Conservation (phyloP, 1,140 invertebrate genomes). For the Caenorhabditis briggsae region DNA sequence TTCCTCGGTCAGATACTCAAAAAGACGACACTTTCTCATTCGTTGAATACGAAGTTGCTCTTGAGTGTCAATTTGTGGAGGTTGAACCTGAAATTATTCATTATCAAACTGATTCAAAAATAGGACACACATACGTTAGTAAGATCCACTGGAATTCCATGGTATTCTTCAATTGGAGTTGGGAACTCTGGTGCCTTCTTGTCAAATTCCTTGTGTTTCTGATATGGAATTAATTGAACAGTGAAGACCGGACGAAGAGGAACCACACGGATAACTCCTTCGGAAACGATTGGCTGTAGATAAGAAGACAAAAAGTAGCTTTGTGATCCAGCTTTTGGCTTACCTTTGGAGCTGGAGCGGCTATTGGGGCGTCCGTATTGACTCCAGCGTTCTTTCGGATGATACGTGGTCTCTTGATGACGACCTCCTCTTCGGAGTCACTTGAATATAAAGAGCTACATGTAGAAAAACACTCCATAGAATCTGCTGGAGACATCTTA, state of each 20-base stretch:
- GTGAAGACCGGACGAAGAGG: neutral
- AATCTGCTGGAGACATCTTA: neutral
- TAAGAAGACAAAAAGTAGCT: too few species aligned
- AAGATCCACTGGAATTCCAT: neutral
- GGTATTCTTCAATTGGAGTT: neutral
- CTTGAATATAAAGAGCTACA: neutral
- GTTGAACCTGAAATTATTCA: neutral
- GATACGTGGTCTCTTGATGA: neutral
- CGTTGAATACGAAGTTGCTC: neutral
- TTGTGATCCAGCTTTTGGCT: too few species aligned
- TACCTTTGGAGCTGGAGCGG: too few species aligned
- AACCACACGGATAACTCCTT: neutral
- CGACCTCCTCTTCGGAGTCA: neutral
- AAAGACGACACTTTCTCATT: neutral
- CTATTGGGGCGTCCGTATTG: too few species aligned
- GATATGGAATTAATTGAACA: neutral
- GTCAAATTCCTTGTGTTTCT: neutral
- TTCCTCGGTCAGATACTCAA: neutral
- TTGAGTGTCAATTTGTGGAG: neutral
- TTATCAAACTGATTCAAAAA: neutral
- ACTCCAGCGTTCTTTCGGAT: neutral
- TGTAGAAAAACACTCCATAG: neutral
- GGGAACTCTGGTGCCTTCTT: neutral
- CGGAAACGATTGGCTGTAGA: too few species aligned
- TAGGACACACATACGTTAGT: neutral